phyloP scores from a whole-genome alignment of 1,140 invertebrate genomes.

The Bombus terrestris region DNA sequence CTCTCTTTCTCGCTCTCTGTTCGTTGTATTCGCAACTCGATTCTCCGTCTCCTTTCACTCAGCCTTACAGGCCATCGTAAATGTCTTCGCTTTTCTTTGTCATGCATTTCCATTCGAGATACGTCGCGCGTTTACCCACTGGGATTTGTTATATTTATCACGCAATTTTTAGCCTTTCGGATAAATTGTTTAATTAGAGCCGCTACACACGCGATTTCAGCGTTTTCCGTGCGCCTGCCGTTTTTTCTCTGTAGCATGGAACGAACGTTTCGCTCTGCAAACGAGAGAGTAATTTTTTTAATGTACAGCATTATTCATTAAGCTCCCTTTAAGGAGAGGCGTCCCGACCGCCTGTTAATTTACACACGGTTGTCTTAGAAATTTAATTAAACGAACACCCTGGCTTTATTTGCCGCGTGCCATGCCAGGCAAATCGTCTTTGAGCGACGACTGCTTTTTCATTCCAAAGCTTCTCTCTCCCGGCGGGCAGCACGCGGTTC shows the following conservation, averaged over 20 bases:
- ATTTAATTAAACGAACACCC: conserved; percentile 34
- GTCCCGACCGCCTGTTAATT: not conserved
- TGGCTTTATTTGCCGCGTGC: not conserved
- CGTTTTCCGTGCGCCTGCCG: not conserved
- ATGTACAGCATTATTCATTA: conserved; percentile 10
- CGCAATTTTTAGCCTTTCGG: conserved; percentile 38
- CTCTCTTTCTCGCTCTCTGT: conserved; percentile 5
- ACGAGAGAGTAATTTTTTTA: not conserved
- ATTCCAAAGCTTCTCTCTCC: not conserved
- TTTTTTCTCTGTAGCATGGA: not conserved
- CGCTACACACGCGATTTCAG: no score
- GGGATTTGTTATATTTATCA: conserved; percentile 55
- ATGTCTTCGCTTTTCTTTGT: not conserved
- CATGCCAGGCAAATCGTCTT: not conserved
- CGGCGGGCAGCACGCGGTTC: no score
- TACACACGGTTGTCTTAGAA: conserved; percentile 24
- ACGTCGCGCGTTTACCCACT: conserved; percentile 8
- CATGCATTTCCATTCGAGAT: conserved; percentile 15
- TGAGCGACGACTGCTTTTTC: conserved; percentile 3
- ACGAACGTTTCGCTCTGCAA: no score
- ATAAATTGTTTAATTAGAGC: conserved; percentile 46
- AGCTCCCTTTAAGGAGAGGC: conserved; percentile 12
- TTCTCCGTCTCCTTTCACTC: not conserved
- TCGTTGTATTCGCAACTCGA: not conserved
- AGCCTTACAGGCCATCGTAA: not conserved